Conservation (phyloP, 1,140 invertebrate species). For the Alviniconcha marisindica region DNA sequence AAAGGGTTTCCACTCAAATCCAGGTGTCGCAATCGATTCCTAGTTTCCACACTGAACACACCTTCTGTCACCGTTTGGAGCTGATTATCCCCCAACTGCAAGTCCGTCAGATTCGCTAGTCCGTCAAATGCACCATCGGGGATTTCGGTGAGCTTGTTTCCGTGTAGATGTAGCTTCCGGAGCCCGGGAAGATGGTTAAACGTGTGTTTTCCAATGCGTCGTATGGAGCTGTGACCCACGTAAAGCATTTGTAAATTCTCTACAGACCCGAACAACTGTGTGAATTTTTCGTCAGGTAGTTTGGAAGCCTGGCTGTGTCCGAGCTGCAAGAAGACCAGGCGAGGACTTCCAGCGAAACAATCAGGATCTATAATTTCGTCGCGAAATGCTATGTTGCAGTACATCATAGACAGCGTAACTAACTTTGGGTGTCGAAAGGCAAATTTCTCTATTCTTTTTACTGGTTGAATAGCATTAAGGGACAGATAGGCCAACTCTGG, state of each 20-base stretch:
- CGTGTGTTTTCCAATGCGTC: background rate
- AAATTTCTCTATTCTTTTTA: no score
- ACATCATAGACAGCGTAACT: background rate
- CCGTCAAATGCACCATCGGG: slow-evolving; percentile 12
- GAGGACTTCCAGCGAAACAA: background rate
- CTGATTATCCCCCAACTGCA: background rate
- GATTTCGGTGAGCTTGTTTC: background rate
- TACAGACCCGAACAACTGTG: background rate
- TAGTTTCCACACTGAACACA: background rate
- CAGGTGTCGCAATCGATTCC: background rate
- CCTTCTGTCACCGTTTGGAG: background rate
- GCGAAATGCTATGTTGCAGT: background rate
- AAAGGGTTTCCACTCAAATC: slow-evolving; percentile 29
- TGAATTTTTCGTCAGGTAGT: background rate
- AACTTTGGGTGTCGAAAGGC: background rate
- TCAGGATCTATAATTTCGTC: background rate
- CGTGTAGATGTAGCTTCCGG: background rate
- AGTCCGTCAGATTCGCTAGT: background rate
- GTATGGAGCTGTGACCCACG: background rate
- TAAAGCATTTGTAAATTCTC: background rate
- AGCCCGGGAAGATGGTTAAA: background rate
- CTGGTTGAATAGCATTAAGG: background rate
- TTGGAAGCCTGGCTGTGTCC: background rate
- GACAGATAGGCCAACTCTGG: background rate
- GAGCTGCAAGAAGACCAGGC: background rate